Conservation (phyloP, 1,140 invertebrate species). For the Drosophila oshimai region DNA sequence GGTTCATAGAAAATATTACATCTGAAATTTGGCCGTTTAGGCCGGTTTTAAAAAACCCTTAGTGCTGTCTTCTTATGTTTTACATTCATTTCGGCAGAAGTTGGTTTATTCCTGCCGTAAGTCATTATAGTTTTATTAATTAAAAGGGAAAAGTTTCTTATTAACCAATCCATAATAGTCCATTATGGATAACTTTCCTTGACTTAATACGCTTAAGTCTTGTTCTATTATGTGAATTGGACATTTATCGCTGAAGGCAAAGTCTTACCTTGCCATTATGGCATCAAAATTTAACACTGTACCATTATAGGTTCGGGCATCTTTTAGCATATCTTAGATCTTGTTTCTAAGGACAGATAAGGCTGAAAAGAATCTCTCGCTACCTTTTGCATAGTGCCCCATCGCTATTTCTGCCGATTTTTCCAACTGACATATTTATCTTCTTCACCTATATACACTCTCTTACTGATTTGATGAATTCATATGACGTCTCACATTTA, state of each 20-base stretch:
- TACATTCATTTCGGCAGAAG: constrained; percentile 1
- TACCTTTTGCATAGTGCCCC: background rate
- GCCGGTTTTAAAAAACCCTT: constrained; percentile 9
- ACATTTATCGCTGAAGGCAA: too few species aligned
- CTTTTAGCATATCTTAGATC: too few species aligned
- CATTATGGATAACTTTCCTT: too few species aligned
- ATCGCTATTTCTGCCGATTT: background rate
- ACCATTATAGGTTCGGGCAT: too few species aligned
- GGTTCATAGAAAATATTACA: background rate
- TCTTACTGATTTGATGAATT: background rate
- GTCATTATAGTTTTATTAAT: constrained; percentile 27
- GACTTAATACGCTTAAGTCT: too few species aligned
- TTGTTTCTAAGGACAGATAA: background rate
- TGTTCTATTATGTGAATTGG: too few species aligned
- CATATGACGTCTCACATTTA: too few species aligned
- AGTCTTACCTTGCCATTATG: too few species aligned
- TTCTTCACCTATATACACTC: background rate
- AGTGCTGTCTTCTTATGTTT: constrained; percentile 5
- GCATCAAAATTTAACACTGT: too few species aligned
- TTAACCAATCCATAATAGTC: background rate
- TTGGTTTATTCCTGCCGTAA: constrained; percentile 5
- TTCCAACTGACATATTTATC: background rate
- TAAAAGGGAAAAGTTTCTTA: background rate
- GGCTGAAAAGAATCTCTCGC: background rate
- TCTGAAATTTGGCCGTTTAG: background rate